Evolutionary conservation across 2,888 invertebrate species (phyloP), one percentile per base, ranked within the genome.

Genomic region (Rhodophaea formosa): DNA sequence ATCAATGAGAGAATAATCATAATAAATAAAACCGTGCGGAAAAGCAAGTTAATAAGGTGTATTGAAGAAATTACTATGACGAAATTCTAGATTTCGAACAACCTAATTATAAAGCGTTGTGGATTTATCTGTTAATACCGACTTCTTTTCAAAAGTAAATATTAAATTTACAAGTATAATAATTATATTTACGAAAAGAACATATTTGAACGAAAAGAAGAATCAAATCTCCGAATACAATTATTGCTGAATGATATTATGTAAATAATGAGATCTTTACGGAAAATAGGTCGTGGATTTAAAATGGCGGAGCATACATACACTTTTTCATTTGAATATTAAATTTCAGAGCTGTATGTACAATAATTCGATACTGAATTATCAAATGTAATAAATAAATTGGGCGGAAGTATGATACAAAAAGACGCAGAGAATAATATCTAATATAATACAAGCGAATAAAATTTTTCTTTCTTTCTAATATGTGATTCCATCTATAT

Each of bases 101-200:
- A 89, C 88, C 88, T 91, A 91, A 89, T 88, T 91, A 90, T 91
- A 90, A 90, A 91, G 90, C 90, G 90, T 90, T 80, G 77, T 80
- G 90, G 90, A 91, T 90, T 23, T 84, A 81, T 82, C 76, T 78
- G 74, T 79, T 72, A 69, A 67, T 67, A 74, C 72, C 73, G 84
- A 79, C 77, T 81, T 81, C 77, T 75, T 80, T 84, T 74, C 69
- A 77, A 86, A 85, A 78, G 63, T 67, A 76, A 77, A 69, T 72
- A 77, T 72, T 75, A 71, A 74, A 74, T 77, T 81, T 80, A 72
- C 67, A 70, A 64, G 64, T 70, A 71, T 63, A 46, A 59, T 30
- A 32, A 53, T 56, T 51, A 65, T 61, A 47, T 54, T 57, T 59
- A 61, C 32, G 52, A 46, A 59, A 58, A 46, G 3, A 59, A 60